These are phyloP conservation scores for Microplitis demolitor DNA, from an alignment of 1,140 invertebrate genomes.

Conservation along the genomic window DNA sequence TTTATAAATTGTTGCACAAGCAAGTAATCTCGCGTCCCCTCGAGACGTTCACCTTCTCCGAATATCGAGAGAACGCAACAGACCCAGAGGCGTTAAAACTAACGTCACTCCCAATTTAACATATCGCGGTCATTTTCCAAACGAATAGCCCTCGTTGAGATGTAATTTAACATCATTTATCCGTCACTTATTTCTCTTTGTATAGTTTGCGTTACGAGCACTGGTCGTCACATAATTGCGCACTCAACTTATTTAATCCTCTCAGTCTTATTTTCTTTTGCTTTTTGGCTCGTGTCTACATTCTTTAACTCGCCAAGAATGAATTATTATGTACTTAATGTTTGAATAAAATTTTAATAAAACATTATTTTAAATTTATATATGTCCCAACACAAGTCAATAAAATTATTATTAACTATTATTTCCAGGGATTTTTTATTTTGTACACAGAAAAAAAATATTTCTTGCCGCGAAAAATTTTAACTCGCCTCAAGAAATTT, in stretches of 20 bases:
- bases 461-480: too few relatives aligned
- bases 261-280: not conserved
- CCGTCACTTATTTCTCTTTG: not conserved
- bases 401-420: too few relatives aligned
- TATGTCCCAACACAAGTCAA: too few relatives aligned
- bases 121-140: constrained; percentile 4
- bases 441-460: too few relatives aligned
- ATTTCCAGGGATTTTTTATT: too few relatives aligned
- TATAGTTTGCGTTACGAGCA: not conserved
- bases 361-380: too few relatives aligned
- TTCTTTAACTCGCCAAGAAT: too few relatives aligned
- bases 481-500: too few relatives aligned
- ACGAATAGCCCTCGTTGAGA: constrained; percentile 15
- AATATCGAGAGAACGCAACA: not conserved
- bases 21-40: constrained; percentile 2
- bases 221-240: not conserved
- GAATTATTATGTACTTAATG: too few relatives aligned
- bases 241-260: not conserved
- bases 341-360: too few relatives aligned
- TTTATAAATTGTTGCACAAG: constrained; percentile 4
- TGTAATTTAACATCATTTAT: constrained; percentile 23
- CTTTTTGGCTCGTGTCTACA: too few relatives aligned
- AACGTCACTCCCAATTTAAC: constrained; percentile 12
- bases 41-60: constrained; percentile 10
- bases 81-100: not conserved